These are phyloP conservation scores for Sialia sialis DNA, from an alignment of 2,113 vertebrate species.

Conservation along the genomic window DNA sequence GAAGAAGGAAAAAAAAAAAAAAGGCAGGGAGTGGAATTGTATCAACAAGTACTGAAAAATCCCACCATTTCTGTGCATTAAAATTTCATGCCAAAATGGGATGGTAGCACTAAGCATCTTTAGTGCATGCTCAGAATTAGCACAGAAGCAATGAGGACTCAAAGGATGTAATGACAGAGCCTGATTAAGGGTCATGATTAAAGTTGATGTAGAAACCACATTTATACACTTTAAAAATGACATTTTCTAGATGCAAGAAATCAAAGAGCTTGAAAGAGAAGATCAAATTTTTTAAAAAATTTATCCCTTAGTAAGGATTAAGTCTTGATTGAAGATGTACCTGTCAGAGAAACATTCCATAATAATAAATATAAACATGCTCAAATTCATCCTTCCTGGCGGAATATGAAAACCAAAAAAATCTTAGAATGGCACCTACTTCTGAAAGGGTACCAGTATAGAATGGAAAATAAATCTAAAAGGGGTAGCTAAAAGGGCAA, in stretches of 20 bases:
- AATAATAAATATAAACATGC: background rate
- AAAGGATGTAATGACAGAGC: background rate
- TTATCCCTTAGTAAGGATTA: background rate
- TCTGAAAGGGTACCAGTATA: background rate
- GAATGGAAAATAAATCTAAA: background rate
- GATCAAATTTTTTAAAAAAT: background rate
- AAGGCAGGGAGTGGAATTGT: accelerated
- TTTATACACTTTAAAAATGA: background rate
- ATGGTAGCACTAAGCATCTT: background rate
- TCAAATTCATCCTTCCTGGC: background rate
- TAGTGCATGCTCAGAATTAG: background rate
- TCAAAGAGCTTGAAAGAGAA: background rate
- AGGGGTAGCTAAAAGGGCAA: background rate
- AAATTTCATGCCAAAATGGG: background rate
- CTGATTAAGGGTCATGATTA: background rate
- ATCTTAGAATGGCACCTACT: background rate
- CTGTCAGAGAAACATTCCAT: background rate
- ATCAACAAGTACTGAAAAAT: constrained; percentile 10
- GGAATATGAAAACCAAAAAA: background rate
- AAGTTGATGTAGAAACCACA: background rate
- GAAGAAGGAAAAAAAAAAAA: accelerated
- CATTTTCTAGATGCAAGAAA: background rate
- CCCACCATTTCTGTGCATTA: background rate
- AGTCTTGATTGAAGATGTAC: background rate
- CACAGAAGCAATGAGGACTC: background rate